phyloP scores from a whole-genome alignment of 2,888 invertebrate species.

The Nephrocerus scutellatus region DNA sequence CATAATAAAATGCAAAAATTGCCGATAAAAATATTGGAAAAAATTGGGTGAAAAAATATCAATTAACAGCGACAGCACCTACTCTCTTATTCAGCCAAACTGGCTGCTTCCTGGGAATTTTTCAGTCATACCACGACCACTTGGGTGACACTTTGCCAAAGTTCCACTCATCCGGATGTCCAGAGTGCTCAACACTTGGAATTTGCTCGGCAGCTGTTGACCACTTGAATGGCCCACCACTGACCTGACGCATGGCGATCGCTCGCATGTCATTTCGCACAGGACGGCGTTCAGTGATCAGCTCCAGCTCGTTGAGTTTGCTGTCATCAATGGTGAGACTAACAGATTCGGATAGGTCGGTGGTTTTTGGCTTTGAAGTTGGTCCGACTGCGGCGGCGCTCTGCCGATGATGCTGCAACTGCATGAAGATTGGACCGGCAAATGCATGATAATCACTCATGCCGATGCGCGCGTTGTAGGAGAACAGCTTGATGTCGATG shows the following conservation, averaged over 20 bases:
- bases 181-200: slow-evolving; percentile 36
- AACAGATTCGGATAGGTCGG: slow-evolving; percentile 19
- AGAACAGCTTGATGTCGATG: slow-evolving; percentile 45
- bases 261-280: slow-evolving; percentile 45
- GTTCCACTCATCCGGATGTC: slow-evolving; percentile 46
- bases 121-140: slow-evolving; percentile 48
- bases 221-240: slow-evolving; percentile 43
- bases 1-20: too few species aligned
- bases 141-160: slow-evolving; percentile 43
- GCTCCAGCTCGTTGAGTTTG: slow-evolving; percentile 40
- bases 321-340: slow-evolving; percentile 38
- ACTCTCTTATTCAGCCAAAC: too few species aligned
- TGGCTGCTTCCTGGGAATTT: too few species aligned
- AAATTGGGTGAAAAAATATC: too few species aligned
- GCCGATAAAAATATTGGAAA: too few species aligned
- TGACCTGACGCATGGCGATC: slow-evolving; percentile 33
- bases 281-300: slow-evolving; percentile 39
- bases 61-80: too few species aligned
- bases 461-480: slow-evolving; percentile 39
- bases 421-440: slow-evolving; percentile 44
- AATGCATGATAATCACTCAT: slow-evolving; percentile 44
- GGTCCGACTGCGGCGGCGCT: slow-evolving; percentile 10
- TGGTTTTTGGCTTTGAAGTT: slow-evolving; percentile 1
- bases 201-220: slow-evolving; percentile 33
- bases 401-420: slow-evolving; percentile 30